Conservation (phyloP, 2,113 vertebrate species). For the Myiagra hebetior region DNA sequence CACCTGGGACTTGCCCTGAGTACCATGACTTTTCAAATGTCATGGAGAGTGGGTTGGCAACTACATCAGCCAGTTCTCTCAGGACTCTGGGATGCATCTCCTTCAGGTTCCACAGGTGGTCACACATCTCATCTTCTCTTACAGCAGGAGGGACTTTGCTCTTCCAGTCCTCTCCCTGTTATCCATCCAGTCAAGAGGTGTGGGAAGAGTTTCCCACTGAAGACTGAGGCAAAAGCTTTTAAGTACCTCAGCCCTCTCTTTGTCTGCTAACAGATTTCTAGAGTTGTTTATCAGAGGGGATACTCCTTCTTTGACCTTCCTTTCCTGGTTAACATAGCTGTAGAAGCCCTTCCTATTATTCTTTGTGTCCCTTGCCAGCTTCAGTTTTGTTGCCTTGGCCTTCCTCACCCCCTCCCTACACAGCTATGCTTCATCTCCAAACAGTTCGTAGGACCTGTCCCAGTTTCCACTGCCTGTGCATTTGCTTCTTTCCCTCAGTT, state of each 20-base stretch:
- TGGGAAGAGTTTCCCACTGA: not conserved
- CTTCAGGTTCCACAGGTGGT: not conserved
- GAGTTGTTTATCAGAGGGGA: not conserved
- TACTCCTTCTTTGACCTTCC: not conserved
- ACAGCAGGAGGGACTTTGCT: not conserved
- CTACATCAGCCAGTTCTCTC: not conserved
- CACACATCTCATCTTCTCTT: not conserved
- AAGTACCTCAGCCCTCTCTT: not conserved
- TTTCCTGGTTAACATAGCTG: not conserved
- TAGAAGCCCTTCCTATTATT: not conserved
- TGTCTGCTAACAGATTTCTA: not conserved
- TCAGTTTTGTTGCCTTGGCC: not conserved
- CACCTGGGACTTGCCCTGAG: not conserved
- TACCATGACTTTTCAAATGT: not conserved
- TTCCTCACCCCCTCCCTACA: not conserved
- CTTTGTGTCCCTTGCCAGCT: not conserved
- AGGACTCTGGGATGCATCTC: not conserved
- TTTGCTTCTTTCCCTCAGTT: too few species aligned
- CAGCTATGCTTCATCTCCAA: not conserved
- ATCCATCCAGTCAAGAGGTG: too few species aligned
- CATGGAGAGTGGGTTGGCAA: not conserved
- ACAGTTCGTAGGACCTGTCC: too few species aligned
- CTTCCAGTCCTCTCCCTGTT: not conserved
- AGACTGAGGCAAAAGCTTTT: not conserved
- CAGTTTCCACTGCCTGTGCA: too few species aligned